Evolutionary conservation across 2,888 invertebrate species (phyloP).

Genomic region (Aromia moschata): DNA sequence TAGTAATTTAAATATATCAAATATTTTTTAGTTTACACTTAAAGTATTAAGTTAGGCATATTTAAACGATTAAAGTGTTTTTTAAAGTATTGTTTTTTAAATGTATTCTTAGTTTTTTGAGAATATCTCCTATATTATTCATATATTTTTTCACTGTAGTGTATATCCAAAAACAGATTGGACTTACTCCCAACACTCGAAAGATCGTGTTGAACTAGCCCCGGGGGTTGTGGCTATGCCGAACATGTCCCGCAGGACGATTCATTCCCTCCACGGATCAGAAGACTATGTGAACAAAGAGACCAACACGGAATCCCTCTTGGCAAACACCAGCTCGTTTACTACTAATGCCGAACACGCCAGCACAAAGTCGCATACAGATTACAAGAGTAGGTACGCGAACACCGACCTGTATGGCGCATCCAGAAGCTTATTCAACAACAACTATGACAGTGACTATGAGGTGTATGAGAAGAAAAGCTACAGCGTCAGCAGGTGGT

Average conservation of each 20-base stretch:
- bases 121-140: too few species aligned
- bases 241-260: slow-evolving; percentile 85
- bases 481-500: slow-evolving; percentile 34
- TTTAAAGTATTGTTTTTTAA: too few species aligned
- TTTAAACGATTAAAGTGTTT: too few species aligned
- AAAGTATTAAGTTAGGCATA: too few species aligned
- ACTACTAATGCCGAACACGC: background rate
- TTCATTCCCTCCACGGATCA: slow-evolving; percentile 56
- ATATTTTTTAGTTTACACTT: too few species aligned
- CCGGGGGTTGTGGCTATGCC: slow-evolving; percentile 86
- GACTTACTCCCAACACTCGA: slow-evolving; percentile 86
- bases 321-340: slow-evolving; percentile 17
- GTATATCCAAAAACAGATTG: slow-evolving; percentile 92
- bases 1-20: too few species aligned
- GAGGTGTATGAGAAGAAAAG: slow-evolving; percentile 31
- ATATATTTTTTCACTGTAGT: slow-evolving; percentile 66
- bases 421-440: slow-evolving; percentile 41
- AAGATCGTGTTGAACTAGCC: slow-evolving; percentile 80
- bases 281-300: slow-evolving; percentile 46
- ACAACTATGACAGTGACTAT: slow-evolving; percentile 40
- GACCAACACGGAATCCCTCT: slow-evolving; percentile 53
- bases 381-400: slow-evolving; percentile 10
- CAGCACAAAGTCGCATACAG: slow-evolving; percentile 9
- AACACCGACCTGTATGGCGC: slow-evolving; percentile 13
- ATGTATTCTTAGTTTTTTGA: too few species aligned